A percentile compares a stretch with the other conserved stretches of the same genome.
Evolutionary conservation across 2,797 vertebrate genomes (phyloP).

Genomic region (Hoplostethus mediterraneus): DNA sequence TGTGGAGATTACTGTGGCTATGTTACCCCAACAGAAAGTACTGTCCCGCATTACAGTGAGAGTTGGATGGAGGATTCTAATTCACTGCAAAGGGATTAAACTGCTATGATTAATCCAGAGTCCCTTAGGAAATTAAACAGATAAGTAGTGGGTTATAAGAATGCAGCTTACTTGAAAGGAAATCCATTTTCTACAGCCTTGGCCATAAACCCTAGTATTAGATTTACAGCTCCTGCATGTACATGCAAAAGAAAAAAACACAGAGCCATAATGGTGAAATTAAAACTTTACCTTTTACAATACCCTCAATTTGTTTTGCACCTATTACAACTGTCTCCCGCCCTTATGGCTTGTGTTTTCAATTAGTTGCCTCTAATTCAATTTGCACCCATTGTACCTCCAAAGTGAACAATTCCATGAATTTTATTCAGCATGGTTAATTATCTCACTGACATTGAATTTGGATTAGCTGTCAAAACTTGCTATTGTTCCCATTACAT

Average conservation of each 20-base stretch:
- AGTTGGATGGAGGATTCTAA: slow-evolving; percentile 78
- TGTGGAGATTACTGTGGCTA: slow-evolving; percentile 74
- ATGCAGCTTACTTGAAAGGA: slow-evolving; percentile 82
- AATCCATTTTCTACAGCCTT: slow-evolving; percentile 81
- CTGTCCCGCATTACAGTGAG: slow-evolving; percentile 74
- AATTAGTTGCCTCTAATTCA: slow-evolving; percentile 67
- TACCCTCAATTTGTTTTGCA: slow-evolving; percentile 59
- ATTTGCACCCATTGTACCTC: slow-evolving; percentile 45
- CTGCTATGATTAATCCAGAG: slow-evolving; percentile 81
- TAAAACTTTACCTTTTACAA: slow-evolving; percentile 62
- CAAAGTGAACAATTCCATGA: slow-evolving; percentile 35
- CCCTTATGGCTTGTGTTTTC: slow-evolving; percentile 61
- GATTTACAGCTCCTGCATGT: slow-evolving; percentile 68
- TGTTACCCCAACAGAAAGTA: slow-evolving; percentile 75
- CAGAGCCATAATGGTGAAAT: slow-evolving; percentile 58
- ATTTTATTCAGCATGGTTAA: slow-evolving; percentile 35
- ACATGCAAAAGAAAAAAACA: slow-evolving; percentile 41
- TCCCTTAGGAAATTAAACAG: slow-evolving; percentile 85
- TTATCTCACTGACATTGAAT: slow-evolving; percentile 33
- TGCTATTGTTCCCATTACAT: slow-evolving; percentile 29
- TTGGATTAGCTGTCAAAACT: slow-evolving; percentile 48
- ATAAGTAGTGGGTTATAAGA: slow-evolving; percentile 83
- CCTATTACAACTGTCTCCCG: slow-evolving; percentile 49
- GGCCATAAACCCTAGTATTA: slow-evolving; percentile 78
- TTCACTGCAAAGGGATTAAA: slow-evolving; percentile 83